Conservation (phyloP, 2,113 vertebrate genomes). For the Lichenostomus cassidix region DNA sequence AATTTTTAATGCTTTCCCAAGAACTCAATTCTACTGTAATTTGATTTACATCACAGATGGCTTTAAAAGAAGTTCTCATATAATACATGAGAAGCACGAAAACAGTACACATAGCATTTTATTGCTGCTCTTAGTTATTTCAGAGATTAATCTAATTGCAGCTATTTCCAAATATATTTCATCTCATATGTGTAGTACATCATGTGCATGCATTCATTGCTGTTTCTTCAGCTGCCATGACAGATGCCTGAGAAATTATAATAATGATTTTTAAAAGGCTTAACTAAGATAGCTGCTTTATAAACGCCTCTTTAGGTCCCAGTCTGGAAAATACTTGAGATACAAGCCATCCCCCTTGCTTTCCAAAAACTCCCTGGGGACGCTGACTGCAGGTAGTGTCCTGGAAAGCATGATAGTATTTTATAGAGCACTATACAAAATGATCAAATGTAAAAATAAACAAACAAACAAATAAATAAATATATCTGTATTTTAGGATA, state of each 20-base stretch:
- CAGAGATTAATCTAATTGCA: neutral
- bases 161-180: neutral
- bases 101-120: neutral
- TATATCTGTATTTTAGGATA: neutral
- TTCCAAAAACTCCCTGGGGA: neutral
- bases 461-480: no score
- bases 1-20: neutral
- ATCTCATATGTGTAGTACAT: neutral
- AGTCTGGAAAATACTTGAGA: neutral
- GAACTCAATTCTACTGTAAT: neutral
- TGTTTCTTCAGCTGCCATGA: neutral
- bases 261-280: neutral
- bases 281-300: neutral
- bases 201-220: neutral
- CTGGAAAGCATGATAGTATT: neutral
- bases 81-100: neutral
- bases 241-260: neutral
- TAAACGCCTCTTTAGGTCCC: neutral
- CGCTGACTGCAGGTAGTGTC: neutral
- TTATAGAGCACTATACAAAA: neutral
- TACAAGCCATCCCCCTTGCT: neutral
- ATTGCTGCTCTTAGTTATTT: neutral
- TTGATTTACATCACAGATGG: neutral
- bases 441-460: neutral
- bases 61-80: constrained; percentile 14